Conservation (phyloP, 2,888 invertebrate species). For the Agrilus mali region DNA sequence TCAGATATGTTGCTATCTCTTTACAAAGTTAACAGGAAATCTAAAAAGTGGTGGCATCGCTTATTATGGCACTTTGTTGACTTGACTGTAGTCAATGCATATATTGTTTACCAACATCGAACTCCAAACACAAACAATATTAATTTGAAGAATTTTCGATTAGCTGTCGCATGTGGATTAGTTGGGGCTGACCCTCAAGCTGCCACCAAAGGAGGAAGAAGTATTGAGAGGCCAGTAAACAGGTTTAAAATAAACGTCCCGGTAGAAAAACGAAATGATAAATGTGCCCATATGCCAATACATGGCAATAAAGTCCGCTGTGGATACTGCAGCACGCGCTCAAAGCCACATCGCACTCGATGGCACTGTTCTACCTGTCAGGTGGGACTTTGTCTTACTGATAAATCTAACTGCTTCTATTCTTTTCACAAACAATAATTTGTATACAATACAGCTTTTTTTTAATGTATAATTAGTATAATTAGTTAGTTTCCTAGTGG, state of each 20-base stretch:
- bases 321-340: constrained; percentile 6
- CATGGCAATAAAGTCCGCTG: constrained; percentile 1
- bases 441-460: too few relatives aligned
- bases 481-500: too few relatives aligned
- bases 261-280: constrained; percentile 1
- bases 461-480: too few relatives aligned
- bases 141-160: constrained; percentile 3
- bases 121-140: not conserved
- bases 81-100: constrained; percentile 7
- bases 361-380: constrained; percentile 8
- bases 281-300: constrained; percentile 4
- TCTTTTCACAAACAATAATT: too few relatives aligned
- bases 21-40: constrained; percentile 9
- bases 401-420: too few relatives aligned
- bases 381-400: constrained; percentile 7
- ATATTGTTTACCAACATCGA: constrained; percentile 1
- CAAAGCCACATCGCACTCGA: constrained; percentile 5
- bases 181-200: constrained; percentile 2
- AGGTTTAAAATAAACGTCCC: not conserved
- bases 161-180: constrained; percentile 1
- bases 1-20: constrained; percentile 4
- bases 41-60: constrained; percentile 10
- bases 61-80: constrained; percentile 8
- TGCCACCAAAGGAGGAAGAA: not conserved
- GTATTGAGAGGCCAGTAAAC: not conserved